phyloP scores from a whole-genome alignment of 2,113 vertebrate genomes.

The Halichoeres trimaculatus region DNA sequence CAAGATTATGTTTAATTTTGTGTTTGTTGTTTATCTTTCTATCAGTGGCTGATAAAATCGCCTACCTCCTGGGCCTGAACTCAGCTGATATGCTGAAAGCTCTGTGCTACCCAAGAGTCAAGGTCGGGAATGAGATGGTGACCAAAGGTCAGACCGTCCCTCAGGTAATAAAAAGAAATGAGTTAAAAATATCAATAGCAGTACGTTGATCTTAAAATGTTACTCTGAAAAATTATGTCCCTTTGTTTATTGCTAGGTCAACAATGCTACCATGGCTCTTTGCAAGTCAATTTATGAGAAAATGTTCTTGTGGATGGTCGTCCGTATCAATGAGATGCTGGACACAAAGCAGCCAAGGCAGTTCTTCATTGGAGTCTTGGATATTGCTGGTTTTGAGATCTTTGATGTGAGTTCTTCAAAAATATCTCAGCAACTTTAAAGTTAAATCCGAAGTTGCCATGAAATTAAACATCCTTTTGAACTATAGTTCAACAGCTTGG shows the following conservation, averaged over 20 bases:
- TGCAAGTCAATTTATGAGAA: slow-evolving; percentile 84
- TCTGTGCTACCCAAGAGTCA: slow-evolving; percentile 79
- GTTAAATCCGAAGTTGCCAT: too few species aligned
- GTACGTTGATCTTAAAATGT: neutral
- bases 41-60: slow-evolving; percentile 63
- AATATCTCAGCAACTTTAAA: neutral
- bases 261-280: slow-evolving; percentile 78
- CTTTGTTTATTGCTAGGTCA: slow-evolving; percentile 54
- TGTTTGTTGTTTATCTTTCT: neutral
- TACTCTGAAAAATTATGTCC: neutral
- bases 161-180: slow-evolving; percentile 41
- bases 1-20: neutral
- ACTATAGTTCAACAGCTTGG: slow-evolving; percentile 70
- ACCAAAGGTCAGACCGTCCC: slow-evolving; percentile 78
- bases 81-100: slow-evolving; percentile 84
- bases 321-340: slow-evolving; percentile 84
- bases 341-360: slow-evolving; percentile 81
- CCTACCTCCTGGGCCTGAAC: slow-evolving; percentile 83
- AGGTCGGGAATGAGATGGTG: slow-evolving; percentile 71
- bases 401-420: slow-evolving; percentile 78
- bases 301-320: slow-evolving; percentile 86
- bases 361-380: slow-evolving; percentile 83
- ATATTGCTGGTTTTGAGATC: slow-evolving; percentile 85
- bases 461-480: neutral
- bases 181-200: neutral